Conservation (phyloP, 2,797 vertebrate species). For the Alosa sapidissima region DNA sequence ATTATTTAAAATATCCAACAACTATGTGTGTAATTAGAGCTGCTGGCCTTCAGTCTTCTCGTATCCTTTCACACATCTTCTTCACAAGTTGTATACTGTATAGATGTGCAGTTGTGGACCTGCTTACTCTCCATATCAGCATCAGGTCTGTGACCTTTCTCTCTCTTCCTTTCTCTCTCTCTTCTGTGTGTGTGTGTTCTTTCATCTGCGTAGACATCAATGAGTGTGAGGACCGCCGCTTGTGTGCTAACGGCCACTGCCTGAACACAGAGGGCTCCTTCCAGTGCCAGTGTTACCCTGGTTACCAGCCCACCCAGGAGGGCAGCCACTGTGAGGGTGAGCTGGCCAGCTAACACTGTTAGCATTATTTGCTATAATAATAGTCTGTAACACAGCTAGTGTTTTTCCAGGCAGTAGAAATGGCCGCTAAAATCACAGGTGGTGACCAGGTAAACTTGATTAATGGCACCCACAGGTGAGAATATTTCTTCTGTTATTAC, state of each 20-base stretch:
- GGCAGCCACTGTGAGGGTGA: conserved; percentile 85
- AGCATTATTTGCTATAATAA: background rate
- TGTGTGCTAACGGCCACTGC: conserved; percentile 82
- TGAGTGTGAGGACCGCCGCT: conserved; percentile 77
- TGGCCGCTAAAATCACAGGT: background rate
- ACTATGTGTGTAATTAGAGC: background rate
- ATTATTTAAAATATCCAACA: too few relatives aligned
- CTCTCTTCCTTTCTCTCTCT: background rate
- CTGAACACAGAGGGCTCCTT: conserved; percentile 86
- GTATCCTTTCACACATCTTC: background rate
- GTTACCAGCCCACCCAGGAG: conserved; percentile 83
- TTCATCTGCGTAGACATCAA: conserved; percentile 74
- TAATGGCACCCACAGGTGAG: background rate
- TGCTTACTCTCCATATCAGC: background rate
- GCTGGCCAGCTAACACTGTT: conserved; percentile 47
- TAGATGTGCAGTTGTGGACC: background rate
- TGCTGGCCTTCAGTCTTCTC: background rate
- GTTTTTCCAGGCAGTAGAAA: background rate
- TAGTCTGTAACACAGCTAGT: background rate
- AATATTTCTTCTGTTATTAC: background rate
- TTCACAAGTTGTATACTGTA: background rate
- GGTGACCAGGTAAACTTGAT: background rate
- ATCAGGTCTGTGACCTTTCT: background rate
- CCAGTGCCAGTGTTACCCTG: conserved; percentile 81
- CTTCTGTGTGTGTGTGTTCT: background rate